phyloP scores from a whole-genome alignment of 2,888 invertebrate species.

The Teleogryllus oceanicus region DNA sequence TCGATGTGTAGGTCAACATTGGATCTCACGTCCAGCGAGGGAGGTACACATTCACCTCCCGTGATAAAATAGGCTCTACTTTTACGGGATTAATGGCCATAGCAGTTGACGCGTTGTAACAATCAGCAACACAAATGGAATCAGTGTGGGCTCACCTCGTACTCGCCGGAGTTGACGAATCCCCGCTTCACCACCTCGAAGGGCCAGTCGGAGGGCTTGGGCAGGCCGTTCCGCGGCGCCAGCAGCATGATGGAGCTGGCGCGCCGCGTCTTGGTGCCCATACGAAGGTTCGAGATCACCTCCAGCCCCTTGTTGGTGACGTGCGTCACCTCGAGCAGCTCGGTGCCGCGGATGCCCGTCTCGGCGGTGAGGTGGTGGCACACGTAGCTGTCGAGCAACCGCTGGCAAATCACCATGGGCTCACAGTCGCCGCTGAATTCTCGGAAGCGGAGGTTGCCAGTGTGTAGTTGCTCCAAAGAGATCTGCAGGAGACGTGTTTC shows the following conservation, averaged over 20 bases:
- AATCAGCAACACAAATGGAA: no score
- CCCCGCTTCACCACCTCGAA: not conserved
- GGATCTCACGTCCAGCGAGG: no score
- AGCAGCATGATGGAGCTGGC: not conserved
- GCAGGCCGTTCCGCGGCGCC: not conserved
- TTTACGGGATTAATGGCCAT: no score
- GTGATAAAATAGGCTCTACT: no score
- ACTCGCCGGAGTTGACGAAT: not conserved
- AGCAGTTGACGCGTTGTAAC: no score
- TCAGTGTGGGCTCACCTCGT: not conserved
- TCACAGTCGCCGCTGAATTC: not conserved
- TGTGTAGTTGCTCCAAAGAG: not conserved
- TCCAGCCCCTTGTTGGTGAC: not conserved
- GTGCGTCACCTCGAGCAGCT: not conserved
- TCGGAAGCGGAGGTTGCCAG: not conserved
- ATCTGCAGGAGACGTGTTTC: not conserved
- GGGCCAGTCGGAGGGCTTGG: not conserved
- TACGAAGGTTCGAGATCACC: not conserved
- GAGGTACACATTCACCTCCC: no score
- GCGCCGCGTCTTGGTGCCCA: not conserved
- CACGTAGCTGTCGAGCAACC: not conserved
- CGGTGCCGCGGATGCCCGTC: not conserved
- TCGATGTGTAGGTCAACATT: no score
- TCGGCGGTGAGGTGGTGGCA: not conserved
- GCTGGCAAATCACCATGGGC: not conserved